Base-by-base conservation (phyloP, 2,888 invertebrate species). In the Agrenia bidenticulata region DNA sequence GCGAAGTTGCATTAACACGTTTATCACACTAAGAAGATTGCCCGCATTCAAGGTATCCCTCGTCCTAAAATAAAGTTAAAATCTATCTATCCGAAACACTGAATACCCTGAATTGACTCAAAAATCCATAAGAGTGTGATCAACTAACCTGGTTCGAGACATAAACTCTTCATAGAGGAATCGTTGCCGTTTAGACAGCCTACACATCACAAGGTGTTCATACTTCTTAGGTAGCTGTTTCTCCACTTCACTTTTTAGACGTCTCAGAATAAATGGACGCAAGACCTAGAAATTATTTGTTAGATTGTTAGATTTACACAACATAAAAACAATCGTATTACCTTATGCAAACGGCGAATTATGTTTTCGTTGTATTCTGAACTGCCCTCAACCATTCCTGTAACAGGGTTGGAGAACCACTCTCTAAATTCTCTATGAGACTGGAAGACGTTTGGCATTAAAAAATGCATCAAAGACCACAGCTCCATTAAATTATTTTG, bases 91-190 rank as follows among this genome's bases (percentile, higher is more conserved):
- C n/a, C n/a, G n/a, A n/a, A n/a, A n/a, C n/a, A n/a, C n/a, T n/a
- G n/a, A n/a, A n/a, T n/a, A n/a, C n/a, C n/a, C n/a, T n/a, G n/a
- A n/a, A n/a, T n/a, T n/a, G n/a, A n/a, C n/a, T n/a, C n/a, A n/a
- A n/a, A n/a, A n/a, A n/a, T n/a, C 17, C 13, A 13, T 39, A 15
- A 58, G 19, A 53, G 19, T 50, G 32, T 5, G 19, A 51, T 2
- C 11, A 7, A 83, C 88, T 85, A 82, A 92, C 92, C 91, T 90
- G 78, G 96, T 88, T 77, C 94, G 87, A 61, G 94, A 89, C 97
- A 99, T 98, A 82, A 98, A 99, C 81, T 99, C 99, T 82, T 99
- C 98, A 83, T 99, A 99, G 66, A 99, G 85, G 83, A 88, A 96
- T 72, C 98, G 86, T 81, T 99, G 99, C 41, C 99, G 85, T 81